Conservation (phyloP, 2,888 invertebrate genomes). For the Anorthoa munda region DNA sequence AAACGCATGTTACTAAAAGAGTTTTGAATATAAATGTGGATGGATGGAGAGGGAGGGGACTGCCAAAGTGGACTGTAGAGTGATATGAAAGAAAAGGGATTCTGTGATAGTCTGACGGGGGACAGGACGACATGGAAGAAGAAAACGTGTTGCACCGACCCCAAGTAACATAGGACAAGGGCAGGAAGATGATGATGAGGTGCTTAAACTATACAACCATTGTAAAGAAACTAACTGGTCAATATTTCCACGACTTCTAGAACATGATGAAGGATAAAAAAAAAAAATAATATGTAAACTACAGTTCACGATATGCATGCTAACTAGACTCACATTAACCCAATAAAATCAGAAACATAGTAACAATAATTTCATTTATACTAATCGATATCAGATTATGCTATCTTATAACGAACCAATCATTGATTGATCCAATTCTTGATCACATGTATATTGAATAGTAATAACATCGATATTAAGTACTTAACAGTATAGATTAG, state of each 20-base stretch:
- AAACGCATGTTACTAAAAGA: too few species aligned
- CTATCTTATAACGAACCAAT: conserved; percentile 41
- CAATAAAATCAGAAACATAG: conserved; percentile 36
- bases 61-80: too few species aligned
- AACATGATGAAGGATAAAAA: not conserved
- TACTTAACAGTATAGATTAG: conserved; percentile 41
- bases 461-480: conserved; percentile 44
- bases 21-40: too few species aligned
- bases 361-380: conserved; percentile 41
- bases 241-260: not conserved
- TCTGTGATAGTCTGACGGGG: too few species aligned
- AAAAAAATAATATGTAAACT: conserved; percentile 20
- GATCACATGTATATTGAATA: conserved; percentile 46
- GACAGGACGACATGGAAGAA: too few species aligned
- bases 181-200: too few species aligned
- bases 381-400: conserved; percentile 26
- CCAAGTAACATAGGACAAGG: too few species aligned
- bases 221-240: not conserved
- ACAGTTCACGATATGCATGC: conserved; percentile 1
- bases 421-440: conserved; percentile 48
- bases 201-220: not conserved
- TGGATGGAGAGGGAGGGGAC: too few species aligned
- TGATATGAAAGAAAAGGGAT: too few species aligned
- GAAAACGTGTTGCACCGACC: too few species aligned
- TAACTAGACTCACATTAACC: conserved; percentile 24